Base-by-base conservation (phyloP, 1,140 invertebrate species). In the Nixonia krombeini region DNA sequence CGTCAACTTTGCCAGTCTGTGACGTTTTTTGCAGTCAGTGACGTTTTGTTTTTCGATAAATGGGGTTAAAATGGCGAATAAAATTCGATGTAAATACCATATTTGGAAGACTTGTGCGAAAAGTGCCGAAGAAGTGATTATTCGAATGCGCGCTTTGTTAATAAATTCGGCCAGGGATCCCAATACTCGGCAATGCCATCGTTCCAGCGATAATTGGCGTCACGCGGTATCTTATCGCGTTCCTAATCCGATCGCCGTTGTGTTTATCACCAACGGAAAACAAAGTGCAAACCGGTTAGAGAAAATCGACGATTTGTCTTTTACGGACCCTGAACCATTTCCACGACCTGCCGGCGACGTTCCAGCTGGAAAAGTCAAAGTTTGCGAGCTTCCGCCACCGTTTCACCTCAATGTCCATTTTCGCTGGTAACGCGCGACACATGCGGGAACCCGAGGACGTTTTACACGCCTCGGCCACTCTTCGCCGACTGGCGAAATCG, bases 361-460 rank as follows among this genome's bases (percentile, higher is more conserved):
- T 78, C 78, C 74, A 78, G 7, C 74, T 77, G 13, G 58, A 29
- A 18, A 80, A 59, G 38, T 74, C 70, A 8, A 75, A 45, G 17
- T 46, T 58, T 3, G 55, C 65, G n/a, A 77, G 45, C 26, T 46
- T 75, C 9, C 66, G 75, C 61, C 74, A 76, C 49, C 79, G 68
- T 35, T 65, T 77, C 8, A 65, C 47, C 12, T 75, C 71, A 35
- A 66, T 56, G 7, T 70, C 64, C 78, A 78, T 79, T 25, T 53
- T 52, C 12, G 17, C 51, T 25, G 2, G 17, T 45, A 13, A 37
- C 4, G 12, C 2, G 1, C 12, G 2, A 40, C 15, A 18, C 38
- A 18, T 18, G 15, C 18, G 38, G 17, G 18, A 40, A 40, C 4
- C 4, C 15, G 6, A 21, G 18, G 12, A 42, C 13, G n/a, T 35